Percentiles rank a stretch among this genome's conserved stretches.
Evolutionary conservation across 2,888 invertebrate species (phyloP).

Genomic region (Sarcophaga variegata): DNA sequence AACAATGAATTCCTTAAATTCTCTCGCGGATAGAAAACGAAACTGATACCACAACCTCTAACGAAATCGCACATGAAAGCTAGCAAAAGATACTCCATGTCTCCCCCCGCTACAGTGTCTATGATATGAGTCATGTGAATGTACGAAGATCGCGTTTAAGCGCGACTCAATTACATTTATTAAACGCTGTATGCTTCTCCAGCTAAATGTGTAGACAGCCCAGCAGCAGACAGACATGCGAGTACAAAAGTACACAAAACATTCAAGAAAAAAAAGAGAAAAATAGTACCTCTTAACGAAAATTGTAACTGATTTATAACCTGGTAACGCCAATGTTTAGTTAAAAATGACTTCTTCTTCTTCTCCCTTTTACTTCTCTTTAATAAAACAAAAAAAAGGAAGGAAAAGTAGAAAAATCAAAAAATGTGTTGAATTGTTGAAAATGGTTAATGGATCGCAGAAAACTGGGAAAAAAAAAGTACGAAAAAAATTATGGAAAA

Average conservation of each 20-base stretch:
- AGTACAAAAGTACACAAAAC: background rate
- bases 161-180: constrained; percentile 79
- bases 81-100: constrained; percentile 37
- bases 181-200: constrained; percentile 56
- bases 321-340: constrained; percentile 71
- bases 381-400: constrained; percentile 36
- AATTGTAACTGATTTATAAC: constrained; percentile 70
- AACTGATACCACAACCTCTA: background rate
- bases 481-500: constrained; percentile 58
- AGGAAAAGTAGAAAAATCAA: constrained; percentile 27
- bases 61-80: constrained; percentile 15
- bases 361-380: background rate
- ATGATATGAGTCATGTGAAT: constrained; percentile 58
- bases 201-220: constrained; percentile 47
- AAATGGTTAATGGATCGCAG: constrained; percentile 59
- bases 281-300: constrained; percentile 24
- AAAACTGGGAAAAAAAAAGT: constrained; percentile 33
- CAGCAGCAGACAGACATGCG: background rate
- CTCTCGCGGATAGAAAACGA: background rate
- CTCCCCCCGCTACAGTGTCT: constrained; percentile 14
- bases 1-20: constrained; percentile 27
- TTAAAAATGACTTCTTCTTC: constrained; percentile 57
- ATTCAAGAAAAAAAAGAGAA: background rate
- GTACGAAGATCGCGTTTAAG: constrained; percentile 66
- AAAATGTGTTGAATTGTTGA: constrained; percentile 65